Conservation (phyloP, 1,140 invertebrate genomes). For the Anoplolepis gracilipes region DNA sequence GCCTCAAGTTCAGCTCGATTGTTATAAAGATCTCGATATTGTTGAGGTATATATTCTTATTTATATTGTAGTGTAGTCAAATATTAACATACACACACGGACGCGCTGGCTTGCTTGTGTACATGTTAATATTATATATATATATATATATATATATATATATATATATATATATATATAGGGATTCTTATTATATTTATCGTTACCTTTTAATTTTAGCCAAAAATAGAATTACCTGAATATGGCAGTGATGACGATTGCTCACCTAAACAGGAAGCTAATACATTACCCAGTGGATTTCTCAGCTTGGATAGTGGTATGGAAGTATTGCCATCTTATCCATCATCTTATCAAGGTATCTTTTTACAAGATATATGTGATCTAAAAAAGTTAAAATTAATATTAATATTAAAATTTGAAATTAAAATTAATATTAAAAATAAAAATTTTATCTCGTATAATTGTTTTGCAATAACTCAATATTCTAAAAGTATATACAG, state of each 20-base stretch:
- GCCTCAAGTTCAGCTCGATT: conserved; percentile 85
- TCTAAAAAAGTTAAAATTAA: not conserved
- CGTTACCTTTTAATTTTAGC: conserved; percentile 76
- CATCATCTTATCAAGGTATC: conserved; percentile 83
- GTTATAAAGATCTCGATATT: conserved; percentile 85
- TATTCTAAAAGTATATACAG: not conserved
- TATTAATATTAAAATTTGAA: conserved; percentile 25
- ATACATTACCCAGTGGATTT: conserved; percentile 83
- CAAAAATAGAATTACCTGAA: conserved; percentile 88
- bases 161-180: not conserved
- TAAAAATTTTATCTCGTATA: conserved; percentile 8
- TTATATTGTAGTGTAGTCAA: no score
- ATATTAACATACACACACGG: no score
- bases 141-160: no score
- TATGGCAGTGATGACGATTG: conserved; percentile 87
- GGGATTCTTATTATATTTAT: not conserved
- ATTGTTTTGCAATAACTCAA: conserved; percentile 18
- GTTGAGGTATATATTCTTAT: conserved; percentile 80
- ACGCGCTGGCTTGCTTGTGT: no score
- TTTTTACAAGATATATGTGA: not conserved
- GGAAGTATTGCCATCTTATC: conserved; percentile 84
- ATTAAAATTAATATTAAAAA: no score
- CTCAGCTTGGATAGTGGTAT: conserved; percentile 85
- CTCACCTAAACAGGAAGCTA: conserved; percentile 84
- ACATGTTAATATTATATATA: no score